These are phyloP conservation scores for Drosophila anomelani DNA, from an alignment of 2,888 invertebrate genomes.

Conservation along the genomic window DNA sequence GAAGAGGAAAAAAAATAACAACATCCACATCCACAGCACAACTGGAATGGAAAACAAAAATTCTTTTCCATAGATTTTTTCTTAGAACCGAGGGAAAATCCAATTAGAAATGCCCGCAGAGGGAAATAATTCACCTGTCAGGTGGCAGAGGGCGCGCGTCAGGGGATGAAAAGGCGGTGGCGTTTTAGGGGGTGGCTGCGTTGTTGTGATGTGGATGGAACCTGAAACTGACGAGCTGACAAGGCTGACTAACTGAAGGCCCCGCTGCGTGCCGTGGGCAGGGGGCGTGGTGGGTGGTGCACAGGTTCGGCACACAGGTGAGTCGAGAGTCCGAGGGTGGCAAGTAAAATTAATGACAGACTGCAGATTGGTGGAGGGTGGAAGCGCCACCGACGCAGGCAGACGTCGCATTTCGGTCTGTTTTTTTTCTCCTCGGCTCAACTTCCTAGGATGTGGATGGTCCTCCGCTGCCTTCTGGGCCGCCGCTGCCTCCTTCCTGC, in stretches of 20 bases:
- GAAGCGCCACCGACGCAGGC: conserved; percentile 62
- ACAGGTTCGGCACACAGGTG: conserved; percentile 34
- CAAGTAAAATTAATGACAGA: conserved; percentile 53
- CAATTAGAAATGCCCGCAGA: conserved; percentile 80
- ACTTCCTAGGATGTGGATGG: conserved; percentile 40
- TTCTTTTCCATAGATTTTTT: conserved; percentile 81
- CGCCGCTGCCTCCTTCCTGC: conserved; percentile 3
- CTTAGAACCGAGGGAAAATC: conserved; percentile 83
- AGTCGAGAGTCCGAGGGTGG: conserved; percentile 43
- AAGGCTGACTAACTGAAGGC: conserved; percentile 73
- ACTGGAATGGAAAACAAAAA: conserved; percentile 49
- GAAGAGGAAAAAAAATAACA: conserved; percentile 9
- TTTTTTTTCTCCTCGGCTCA: conserved; percentile 13
- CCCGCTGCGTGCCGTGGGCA: conserved; percentile 57
- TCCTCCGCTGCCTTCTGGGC: conserved; percentile 6
- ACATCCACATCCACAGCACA: conserved; percentile 16
- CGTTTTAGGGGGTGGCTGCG: conserved; percentile 28
- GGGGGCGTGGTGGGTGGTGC: conserved; percentile 1
- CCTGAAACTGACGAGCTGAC: conserved; percentile 71
- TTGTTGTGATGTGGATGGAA: conserved; percentile 58
- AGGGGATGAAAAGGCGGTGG: conserved; percentile 5
- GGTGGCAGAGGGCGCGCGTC: conserved; percentile 25
- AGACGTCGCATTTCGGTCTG: conserved; percentile 38
- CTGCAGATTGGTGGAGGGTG: conserved; percentile 35
- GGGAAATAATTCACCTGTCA: conserved; percentile 82